Base-by-base conservation (phyloP, 2,888 invertebrate species). In the Norana najaformis region DNA sequence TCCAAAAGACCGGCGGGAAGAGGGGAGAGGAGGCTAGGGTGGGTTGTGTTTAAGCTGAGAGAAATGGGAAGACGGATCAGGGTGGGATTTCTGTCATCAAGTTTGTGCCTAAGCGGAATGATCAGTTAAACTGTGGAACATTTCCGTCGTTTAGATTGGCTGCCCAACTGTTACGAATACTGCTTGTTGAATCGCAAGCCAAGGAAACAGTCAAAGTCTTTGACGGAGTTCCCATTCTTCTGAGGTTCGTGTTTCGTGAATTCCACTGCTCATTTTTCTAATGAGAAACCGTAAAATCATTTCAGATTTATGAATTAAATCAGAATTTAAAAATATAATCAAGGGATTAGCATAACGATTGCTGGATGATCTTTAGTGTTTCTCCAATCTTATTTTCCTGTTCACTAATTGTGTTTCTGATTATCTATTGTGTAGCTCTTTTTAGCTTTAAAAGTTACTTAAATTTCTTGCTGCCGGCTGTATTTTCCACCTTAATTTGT, bases 191-290 rank as follows among this genome's bases (percentile, higher is more conserved):
- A 90, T 88, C 92, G 37, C 93, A 93, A 88, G 93, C 94, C 18
- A 92, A 93, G 89, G 94, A 94, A 89, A 92, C 93, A 90, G 93
- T 95, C 88, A 94, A 94, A 90, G 91, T 93, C 35, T 93, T 94
- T 90, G 94, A 95, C 91, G 95, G 95, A 23, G 93, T 95, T 14
- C 94, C 94, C 0, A 92, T 94, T 35, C 92, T 95, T n/a, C 93
- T 95, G 35, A 94, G 94, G 94, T 94, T 91, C 34, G 91, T n/a
- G 69, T 69, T 69, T 69, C 2, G n/a, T 30, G 11, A 69, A n/a
- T 69, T 69, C 69, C 30, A 69, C 69, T n/a, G 69, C 69, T 11
- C n/a, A 8, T n/a, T n/a, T 69, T 69, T 69, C 69, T n/a, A 69
- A 16, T 69, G 69, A 69, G 11, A n/a, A n/a, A 53, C 23, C 11